A percentile compares a stretch with the other conserved stretches of the same genome.
These are phyloP conservation scores for Achroia grisella DNA, from an alignment of 1,140 invertebrate species.

Conservation along the genomic window DNA sequence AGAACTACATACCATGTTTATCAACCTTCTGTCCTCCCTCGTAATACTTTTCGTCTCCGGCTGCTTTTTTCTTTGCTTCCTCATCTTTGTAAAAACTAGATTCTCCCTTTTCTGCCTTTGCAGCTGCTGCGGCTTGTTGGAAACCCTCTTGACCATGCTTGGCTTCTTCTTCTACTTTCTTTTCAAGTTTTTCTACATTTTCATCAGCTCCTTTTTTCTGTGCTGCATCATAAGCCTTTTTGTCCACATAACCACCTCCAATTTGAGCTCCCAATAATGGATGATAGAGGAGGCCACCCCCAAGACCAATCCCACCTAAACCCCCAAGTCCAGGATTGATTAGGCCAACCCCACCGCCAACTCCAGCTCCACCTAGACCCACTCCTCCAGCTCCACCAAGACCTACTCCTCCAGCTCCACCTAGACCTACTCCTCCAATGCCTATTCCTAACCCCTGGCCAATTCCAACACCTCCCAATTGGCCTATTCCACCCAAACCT, in stretches of 20 bases:
- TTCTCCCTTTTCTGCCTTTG: constrained; percentile 72
- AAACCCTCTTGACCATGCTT: constrained; percentile 73
- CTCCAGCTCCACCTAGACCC: constrained; percentile 13
- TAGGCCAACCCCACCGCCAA: constrained; percentile 19
- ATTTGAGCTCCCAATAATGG: constrained; percentile 46
- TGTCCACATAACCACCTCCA: constrained; percentile 70
- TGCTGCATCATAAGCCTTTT: constrained; percentile 71
- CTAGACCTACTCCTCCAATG: constrained; percentile 11
- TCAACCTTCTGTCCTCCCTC: constrained; percentile 72
- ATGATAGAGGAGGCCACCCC: constrained; percentile 41
- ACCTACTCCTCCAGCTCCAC: constrained; percentile 11
- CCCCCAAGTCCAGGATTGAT: constrained; percentile 20
- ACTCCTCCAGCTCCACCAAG: constrained; percentile 15
- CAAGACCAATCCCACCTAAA: constrained; percentile 30
- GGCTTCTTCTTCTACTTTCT: constrained; percentile 69
- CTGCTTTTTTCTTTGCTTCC: constrained; percentile 73
- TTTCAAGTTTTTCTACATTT: constrained; percentile 70
- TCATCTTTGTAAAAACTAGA: constrained; percentile 74
- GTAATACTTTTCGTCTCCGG: constrained; percentile 74
- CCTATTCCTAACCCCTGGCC: constrained; percentile 28
- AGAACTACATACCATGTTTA: constrained; percentile 65
- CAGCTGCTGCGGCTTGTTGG: constrained; percentile 62
- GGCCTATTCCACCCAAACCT: constrained; percentile 32
- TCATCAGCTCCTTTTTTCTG: constrained; percentile 73
- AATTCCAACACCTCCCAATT: constrained; percentile 38